Percentiles rank a stretch among this genome's conserved stretches.
Conservation (phyloP, 2,113 vertebrate species). For the Cebus imitator region DNA sequence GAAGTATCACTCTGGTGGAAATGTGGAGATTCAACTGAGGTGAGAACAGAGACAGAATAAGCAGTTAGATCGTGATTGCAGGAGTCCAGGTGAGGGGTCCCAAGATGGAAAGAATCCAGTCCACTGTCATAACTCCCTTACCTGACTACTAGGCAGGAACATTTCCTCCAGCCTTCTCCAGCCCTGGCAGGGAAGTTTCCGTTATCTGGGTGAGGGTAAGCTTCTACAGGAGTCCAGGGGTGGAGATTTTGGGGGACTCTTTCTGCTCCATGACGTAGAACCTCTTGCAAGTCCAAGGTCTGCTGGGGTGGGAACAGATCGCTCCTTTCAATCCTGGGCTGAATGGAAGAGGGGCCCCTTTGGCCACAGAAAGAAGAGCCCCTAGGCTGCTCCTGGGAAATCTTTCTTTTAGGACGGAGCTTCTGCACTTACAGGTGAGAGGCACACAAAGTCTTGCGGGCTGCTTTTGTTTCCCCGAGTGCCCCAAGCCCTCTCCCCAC, state of each 20-base stretch:
- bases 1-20: neutral
- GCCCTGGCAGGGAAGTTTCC: neutral
- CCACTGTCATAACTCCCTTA: neutral
- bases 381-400: neutral
- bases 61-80: neutral
- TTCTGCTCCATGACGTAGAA: neutral
- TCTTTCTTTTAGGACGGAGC: neutral
- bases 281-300: neutral
- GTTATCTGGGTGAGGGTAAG: neutral
- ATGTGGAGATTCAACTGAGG: neutral
- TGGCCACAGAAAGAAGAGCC: neutral
- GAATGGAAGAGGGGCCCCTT: neutral
- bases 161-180: neutral
- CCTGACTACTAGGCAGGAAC: neutral
- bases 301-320: neutral
- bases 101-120: neutral
- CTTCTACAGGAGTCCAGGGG: neutral
- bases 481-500: neutral
- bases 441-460: neutral
- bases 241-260: neutral
- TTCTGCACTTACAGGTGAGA: neutral
- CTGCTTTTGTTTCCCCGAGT: neutral
- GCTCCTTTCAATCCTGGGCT: neutral
- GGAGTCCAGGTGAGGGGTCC: neutral
- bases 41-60: neutral